Evolutionary conservation across 2,888 invertebrate genomes (phyloP).

Genomic region (Amphipyra tragopoginis): DNA sequence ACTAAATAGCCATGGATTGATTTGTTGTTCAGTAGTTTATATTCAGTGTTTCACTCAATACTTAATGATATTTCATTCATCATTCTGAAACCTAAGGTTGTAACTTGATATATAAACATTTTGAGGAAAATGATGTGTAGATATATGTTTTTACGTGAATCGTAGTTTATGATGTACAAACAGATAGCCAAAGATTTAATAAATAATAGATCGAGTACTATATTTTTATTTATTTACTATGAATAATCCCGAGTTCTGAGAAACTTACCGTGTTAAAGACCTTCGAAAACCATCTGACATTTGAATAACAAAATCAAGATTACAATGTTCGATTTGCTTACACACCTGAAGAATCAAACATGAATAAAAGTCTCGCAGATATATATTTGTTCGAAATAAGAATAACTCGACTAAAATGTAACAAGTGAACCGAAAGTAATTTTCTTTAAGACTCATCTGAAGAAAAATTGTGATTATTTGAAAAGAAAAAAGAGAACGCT

Average conservation of each 20-base stretch:
- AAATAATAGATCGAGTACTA: slow-evolving; percentile 81
- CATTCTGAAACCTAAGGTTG: slow-evolving; percentile 87
- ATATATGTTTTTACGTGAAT: slow-evolving; percentile 88
- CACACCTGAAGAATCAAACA: slow-evolving; percentile 52
- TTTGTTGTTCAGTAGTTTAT: slow-evolving; percentile 59
- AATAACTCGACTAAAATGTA: slow-evolving; percentile 67
- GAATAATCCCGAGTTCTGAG: background rate
- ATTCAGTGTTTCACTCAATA: slow-evolving; percentile 57
- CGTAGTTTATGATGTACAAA: slow-evolving; percentile 87
- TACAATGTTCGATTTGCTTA: slow-evolving; percentile 36
- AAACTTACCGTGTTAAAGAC: slow-evolving; percentile 3
- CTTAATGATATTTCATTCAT: slow-evolving; percentile 72
- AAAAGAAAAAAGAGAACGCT: slow-evolving; percentile 73
- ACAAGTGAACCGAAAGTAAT: slow-evolving; percentile 72
- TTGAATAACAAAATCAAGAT: slow-evolving; percentile 40
- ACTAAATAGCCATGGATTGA: slow-evolving; percentile 43
- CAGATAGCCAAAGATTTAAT: slow-evolving; percentile 82
- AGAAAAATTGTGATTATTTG: slow-evolving; percentile 72
- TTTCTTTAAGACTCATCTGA: slow-evolving; percentile 71
- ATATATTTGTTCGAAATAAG: slow-evolving; percentile 61
- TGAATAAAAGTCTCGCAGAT: slow-evolving; percentile 42
- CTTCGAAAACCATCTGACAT: slow-evolving; percentile 6
- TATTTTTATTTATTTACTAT: slow-evolving; percentile 54
- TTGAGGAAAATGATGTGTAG: slow-evolving; percentile 83
- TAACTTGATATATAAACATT: slow-evolving; percentile 86